phyloP scores from a whole-genome alignment of 2,113 vertebrate species.

The Phalacrocorax aristotelis region DNA sequence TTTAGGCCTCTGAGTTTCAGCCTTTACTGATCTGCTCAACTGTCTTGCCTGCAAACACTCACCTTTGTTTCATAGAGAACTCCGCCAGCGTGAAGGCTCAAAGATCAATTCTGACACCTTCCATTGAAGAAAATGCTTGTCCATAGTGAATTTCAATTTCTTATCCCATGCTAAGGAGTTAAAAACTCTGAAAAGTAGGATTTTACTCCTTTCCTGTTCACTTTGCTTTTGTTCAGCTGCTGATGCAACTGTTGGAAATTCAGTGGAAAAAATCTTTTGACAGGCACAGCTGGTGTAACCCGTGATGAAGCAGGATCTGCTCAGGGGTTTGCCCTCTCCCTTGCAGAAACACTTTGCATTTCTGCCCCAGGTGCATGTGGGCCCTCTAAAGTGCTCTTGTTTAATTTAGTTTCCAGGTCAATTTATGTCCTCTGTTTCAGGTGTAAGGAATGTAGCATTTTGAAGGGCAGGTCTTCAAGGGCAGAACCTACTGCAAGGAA shows the following conservation, averaged over 20 bases:
- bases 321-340: background rate
- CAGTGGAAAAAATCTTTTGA: background rate
- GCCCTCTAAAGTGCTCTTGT: background rate
- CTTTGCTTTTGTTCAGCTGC: background rate
- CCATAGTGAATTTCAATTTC: background rate
- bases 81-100: accelerated
- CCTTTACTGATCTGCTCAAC: background rate
- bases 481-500: background rate
- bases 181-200: background rate
- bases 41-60: background rate
- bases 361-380: background rate
- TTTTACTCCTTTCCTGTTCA: background rate
- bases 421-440: background rate
- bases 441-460: background rate
- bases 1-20: background rate
- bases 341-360: background rate
- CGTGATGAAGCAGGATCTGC: no score
- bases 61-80: accelerated
- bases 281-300: background rate
- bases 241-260: background rate
- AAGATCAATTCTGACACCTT: background rate
- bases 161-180: background rate
- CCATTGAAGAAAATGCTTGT: background rate
- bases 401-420: background rate
- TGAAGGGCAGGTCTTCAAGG: background rate